These are phyloP conservation scores for Lagopus leucura DNA, from an alignment of 2,113 vertebrate genomes.

Conservation along the genomic window DNA sequence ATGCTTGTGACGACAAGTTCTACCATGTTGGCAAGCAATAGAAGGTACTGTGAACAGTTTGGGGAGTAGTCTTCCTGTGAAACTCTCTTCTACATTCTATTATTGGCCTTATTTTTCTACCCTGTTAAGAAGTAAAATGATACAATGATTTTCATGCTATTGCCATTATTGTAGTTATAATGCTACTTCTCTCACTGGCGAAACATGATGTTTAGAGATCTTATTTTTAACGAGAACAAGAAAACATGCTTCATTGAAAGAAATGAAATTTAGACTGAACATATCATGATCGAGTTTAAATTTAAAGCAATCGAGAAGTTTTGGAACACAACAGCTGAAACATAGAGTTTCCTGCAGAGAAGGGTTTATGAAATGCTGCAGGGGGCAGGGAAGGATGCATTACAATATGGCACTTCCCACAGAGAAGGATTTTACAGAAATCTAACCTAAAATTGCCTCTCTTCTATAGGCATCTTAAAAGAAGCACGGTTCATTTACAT, in stretches of 20 bases:
- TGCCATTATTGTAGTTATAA: not conserved
- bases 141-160: not conserved
- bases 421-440: conserved; percentile 29
- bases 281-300: not conserved
- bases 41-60: not conserved
- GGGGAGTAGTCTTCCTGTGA: not conserved
- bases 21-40: not conserved
- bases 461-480: not conserved
- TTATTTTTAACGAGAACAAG: not conserved
- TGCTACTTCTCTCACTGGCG: not conserved
- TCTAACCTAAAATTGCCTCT: not conserved
- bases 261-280: not conserved
- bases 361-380: conserved; percentile 53
- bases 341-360: conserved; percentile 25
- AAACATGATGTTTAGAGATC: not conserved
- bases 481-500: not conserved
- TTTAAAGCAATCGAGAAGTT: not conserved
- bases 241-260: not conserved
- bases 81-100: not conserved
- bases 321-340: not conserved
- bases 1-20: not conserved
- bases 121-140: not conserved
- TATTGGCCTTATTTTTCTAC: not conserved
- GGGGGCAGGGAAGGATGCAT: conserved; percentile 25
- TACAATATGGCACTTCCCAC: conserved; percentile 40